Evolutionary conservation across 1,140 invertebrate species (phyloP).

Genomic region (Nomia melanderi): DNA sequence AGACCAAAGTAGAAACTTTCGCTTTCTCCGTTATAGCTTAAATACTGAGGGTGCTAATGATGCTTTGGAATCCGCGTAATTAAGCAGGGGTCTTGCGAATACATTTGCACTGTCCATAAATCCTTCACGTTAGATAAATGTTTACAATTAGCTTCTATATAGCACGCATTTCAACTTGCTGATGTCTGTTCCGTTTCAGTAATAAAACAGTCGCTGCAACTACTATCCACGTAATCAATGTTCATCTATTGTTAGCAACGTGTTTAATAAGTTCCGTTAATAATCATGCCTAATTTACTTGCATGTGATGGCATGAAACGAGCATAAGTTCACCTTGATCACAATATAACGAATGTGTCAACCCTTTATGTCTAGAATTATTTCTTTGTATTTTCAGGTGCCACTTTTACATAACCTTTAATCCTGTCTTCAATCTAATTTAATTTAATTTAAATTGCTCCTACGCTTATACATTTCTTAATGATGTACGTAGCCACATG

Average conservation of each 20-base stretch:
- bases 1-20: conserved; percentile 47
- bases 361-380: too few relatives aligned
- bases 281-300: conserved; percentile 30
- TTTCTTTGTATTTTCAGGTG: too few relatives aligned
- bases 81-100: conserved; percentile 71
- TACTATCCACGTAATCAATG: not conserved
- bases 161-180: conserved; percentile 38
- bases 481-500: too few relatives aligned
- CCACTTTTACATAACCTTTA: too few relatives aligned
- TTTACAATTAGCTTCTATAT: conserved; percentile 68
- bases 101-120: conserved; percentile 73
- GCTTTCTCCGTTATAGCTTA: conserved; percentile 52
- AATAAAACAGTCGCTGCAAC: conserved; percentile 40
- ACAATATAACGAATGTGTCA: not conserved
- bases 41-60: conserved; percentile 58
- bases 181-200: conserved; percentile 12
- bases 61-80: conserved; percentile 72
- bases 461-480: too few relatives aligned
- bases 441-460: too few relatives aligned
- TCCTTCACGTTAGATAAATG: conserved; percentile 75
- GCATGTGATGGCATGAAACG: not conserved
- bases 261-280: conserved; percentile 24
- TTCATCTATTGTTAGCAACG: conserved; percentile 8
- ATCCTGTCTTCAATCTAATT: too few relatives aligned
- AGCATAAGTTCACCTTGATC: not conserved